Evolutionary conservation across 2,888 invertebrate genomes (phyloP), one percentile per base, ranked within the genome.

Genomic region (Leucozona laternaria): DNA sequence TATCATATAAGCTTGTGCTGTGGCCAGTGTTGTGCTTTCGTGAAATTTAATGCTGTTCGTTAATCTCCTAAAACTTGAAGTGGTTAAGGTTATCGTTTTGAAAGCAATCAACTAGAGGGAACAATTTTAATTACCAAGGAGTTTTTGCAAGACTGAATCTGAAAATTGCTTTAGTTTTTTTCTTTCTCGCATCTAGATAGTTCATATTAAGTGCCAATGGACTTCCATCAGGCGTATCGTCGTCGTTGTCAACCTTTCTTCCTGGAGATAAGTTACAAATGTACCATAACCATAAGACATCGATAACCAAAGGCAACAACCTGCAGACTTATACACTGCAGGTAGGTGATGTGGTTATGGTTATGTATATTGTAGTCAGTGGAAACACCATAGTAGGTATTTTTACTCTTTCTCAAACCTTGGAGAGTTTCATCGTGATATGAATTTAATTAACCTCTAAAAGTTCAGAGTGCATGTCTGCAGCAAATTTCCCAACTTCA

Each of bases 401-500:
- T 31, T 4, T 11, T 45, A 22, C 66, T 28, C 53, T 66, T 25
- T 34, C 57, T 79, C 37, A 43, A 45, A 80, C 68, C 80, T 80
- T 80, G 28, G 86, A 88, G 89, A 83, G 84, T 70, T 79, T 89
- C 89, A 90, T 89, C 90, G 90, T 88, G 89, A 90, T 90, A 90
- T 88, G 89, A 91, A 91, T 91, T 90, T 91, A 91, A 90, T 91
- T 90, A 91, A 91, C 91, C 89, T 89, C 89, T 89, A 91, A 90
- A 90, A 80, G 80, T 85, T 80, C 72, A 22, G 66, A 91, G 90
- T 91, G 90, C 91, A 90, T 90, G 90, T 89, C 90, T 90, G 90
- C 89, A 89, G 91, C 90, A 91, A 90, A 90, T 91, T 90, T 57
- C 25, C 60, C 45, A 72, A 57, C 53, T 37, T 45, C 22, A 55